A percentile compares a stretch with the other conserved stretches of the same genome.
phyloP scores from a whole-genome alignment of 1,140 invertebrate genomes.

The Neodiprion pinetum region DNA sequence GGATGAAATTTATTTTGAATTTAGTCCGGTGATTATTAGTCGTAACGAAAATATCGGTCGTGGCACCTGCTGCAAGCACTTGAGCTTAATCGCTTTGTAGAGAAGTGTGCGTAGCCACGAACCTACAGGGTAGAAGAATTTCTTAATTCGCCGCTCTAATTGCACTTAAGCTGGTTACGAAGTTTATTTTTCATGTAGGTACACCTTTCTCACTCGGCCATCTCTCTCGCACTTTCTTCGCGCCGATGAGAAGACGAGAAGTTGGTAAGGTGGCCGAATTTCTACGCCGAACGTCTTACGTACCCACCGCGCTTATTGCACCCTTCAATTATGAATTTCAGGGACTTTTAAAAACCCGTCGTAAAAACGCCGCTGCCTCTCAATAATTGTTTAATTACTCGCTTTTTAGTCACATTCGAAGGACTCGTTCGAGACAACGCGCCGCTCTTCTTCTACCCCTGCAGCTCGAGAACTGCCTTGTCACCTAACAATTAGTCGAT shows the following conservation, averaged over 20 bases:
- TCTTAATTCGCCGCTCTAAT: background rate
- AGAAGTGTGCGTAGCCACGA: background rate
- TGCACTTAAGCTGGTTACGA: background rate
- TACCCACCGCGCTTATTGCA: background rate
- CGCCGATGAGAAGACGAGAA: too few species aligned
- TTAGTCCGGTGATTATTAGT: background rate
- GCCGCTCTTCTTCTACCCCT: too few species aligned
- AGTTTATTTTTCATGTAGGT: too few species aligned
- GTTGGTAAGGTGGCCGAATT: too few species aligned
- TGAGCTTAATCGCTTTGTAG: background rate
- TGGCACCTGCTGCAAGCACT: background rate
- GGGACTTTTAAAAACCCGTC: background rate
- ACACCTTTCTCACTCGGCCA: too few species aligned
- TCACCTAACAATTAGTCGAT: slow-evolving; percentile 1
- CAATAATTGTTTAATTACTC: slow-evolving; percentile 6
- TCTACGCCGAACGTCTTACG: too few species aligned
- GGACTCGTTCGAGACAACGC: too few species aligned
- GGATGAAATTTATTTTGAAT: too few species aligned
- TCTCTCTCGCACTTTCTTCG: too few species aligned
- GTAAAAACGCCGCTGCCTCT: background rate
- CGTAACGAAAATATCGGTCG: background rate
- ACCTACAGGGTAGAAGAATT: background rate
- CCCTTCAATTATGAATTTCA: slow-evolving; percentile 5
- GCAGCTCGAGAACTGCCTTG: background rate
- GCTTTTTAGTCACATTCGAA: background rate